Evolutionary conservation across 2,113 vertebrate genomes (phyloP), one percentile per base, ranked within the genome.

Genomic region (Maccullochella peelii): DNA sequence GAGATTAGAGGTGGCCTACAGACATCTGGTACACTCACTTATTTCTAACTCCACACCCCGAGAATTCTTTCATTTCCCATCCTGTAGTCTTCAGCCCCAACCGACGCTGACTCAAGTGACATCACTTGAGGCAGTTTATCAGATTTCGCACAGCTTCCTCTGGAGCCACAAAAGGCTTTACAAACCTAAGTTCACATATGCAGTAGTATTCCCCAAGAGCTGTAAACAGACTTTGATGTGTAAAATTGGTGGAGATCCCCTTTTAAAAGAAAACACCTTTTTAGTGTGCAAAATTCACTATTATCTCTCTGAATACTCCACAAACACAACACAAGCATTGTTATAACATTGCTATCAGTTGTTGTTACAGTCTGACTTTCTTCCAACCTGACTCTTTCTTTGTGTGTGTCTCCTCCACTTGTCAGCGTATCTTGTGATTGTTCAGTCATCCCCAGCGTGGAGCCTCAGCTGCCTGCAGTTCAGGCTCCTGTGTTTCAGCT

Each of bases 401-500:
- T 59, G 9, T 71, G 12, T 42, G 20, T 63, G 57, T 84, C 27
- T 61, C 54, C 78, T 86, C 73, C 65, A 59, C 54, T 68, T 82
- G 82, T 88, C 75, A 85, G n/a, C 9, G 10, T 27, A 62, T 76
- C 38, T 79, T 65, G 69, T 73, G 66, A 78, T 85, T 80, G 27
- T 83, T 73, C 74, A 38, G 83, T 79, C 87, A 27, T 75, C 73
- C 83, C 73, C 86, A 75, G 73, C 49, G 12, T 83, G 68, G 86
- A 76, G 84, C 67, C 65, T 74, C 79, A 42, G 87, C 88, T 82
- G 74, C 81, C 86, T 80, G 86, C 80, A 70, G 90, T 84, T 86
- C 74, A 65, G 79, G 67, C 73, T 84, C 73, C 82, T 62, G 68
- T 72, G 78, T 91, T 90, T 76, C 72, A 83, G 83, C 86, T 84